Percentiles rank a stretch among this genome's conserved stretches.
phyloP scores from a whole-genome alignment of 2,888 invertebrate species.

The Tortricodes alternella region DNA sequence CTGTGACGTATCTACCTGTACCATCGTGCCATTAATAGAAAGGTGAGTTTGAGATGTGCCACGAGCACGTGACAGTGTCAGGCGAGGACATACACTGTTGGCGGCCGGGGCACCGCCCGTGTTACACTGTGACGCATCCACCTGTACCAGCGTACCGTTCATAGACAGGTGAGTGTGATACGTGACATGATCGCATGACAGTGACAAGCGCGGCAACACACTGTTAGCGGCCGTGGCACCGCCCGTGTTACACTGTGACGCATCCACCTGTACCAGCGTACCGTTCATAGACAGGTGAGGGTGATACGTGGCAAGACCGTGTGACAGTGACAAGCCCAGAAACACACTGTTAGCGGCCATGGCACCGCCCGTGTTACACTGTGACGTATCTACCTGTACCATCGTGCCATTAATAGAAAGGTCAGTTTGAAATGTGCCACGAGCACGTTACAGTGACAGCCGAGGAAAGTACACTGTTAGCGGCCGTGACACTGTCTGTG shows the following conservation, averaged over 20 bases:
- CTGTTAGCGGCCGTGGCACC: slow-evolving; percentile 74
- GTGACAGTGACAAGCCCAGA: slow-evolving; percentile 74
- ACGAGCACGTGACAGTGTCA: no score
- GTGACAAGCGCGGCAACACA: slow-evolving; percentile 71
- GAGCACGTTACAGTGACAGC: no score
- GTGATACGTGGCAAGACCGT: background rate
- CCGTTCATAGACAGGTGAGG: slow-evolving; percentile 71
- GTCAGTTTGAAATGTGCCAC: slow-evolving; percentile 36
- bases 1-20: no score
- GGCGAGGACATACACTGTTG: slow-evolving; percentile 72
- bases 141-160: slow-evolving; percentile 74
- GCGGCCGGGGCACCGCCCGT: slow-evolving; percentile 76
- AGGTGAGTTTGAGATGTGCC: no score
- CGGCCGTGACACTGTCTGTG: no score
- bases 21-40: no score
- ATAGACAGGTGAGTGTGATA: slow-evolving; percentile 60
- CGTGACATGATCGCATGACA: background rate
- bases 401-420: slow-evolving; percentile 76
- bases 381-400: slow-evolving; percentile 75
- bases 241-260: slow-evolving; percentile 74
- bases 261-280: slow-evolving; percentile 74
- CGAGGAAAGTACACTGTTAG: no score
- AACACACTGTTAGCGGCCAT: slow-evolving; percentile 70
- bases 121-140: slow-evolving; percentile 73
- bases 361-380: slow-evolving; percentile 74